Evolutionary conservation across 2,797 vertebrate species (phyloP).

Genomic region (Mormyrus hasselquistii): DNA sequence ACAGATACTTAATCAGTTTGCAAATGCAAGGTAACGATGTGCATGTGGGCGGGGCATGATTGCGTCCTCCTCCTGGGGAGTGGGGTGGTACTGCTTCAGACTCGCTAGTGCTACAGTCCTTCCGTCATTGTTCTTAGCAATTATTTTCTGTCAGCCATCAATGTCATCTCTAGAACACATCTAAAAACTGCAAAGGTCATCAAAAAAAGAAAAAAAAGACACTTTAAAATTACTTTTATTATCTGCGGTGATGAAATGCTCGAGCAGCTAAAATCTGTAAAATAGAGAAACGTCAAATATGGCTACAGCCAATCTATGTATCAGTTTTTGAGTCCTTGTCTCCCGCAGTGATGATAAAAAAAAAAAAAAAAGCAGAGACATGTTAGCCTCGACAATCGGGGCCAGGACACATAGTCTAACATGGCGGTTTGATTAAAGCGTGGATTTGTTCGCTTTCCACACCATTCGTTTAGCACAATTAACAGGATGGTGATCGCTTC

Average conservation of each 20-base stretch:
- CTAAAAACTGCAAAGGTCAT: background rate
- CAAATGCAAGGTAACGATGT: background rate
- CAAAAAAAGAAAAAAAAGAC: background rate
- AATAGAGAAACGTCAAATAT: background rate
- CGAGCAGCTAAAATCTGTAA: background rate
- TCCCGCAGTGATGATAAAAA: background rate
- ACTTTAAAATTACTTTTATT: background rate
- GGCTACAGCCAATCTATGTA: background rate
- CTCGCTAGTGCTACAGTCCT: background rate
- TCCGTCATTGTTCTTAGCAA: background rate
- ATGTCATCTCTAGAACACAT: background rate
- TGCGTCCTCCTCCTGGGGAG: background rate
- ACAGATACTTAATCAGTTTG: background rate
- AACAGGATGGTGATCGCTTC: background rate
- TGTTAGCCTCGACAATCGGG: background rate
- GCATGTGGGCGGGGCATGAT: background rate
- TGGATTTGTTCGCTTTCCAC: background rate
- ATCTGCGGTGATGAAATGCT: background rate
- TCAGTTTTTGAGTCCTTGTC: background rate
- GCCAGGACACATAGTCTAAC: background rate
- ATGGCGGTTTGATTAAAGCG: background rate
- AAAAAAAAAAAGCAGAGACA: background rate
- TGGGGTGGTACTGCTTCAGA: background rate
- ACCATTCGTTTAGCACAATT: slow-evolving; percentile 3
- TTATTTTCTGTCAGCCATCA: slow-evolving; percentile 7